A percentile compares a stretch with the other conserved stretches of the same genome.
Evolutionary conservation across 2,888 invertebrate genomes (phyloP).

Genomic region (Pterobdella sp.): DNA sequence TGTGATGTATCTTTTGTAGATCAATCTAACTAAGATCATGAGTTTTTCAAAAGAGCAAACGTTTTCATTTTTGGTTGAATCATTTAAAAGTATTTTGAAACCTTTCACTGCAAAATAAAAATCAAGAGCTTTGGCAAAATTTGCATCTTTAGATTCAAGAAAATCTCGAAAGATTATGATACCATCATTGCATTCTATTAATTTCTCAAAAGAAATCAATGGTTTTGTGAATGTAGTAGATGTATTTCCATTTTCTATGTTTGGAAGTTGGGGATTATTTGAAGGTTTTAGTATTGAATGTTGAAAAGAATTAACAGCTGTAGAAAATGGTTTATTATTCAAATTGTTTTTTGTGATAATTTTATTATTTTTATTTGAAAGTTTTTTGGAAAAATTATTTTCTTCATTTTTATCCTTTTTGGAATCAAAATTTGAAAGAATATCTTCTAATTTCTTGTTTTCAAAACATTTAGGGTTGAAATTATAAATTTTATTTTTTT

Average conservation of each 20-base stretch:
- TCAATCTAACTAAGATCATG: background rate
- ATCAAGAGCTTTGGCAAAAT: background rate
- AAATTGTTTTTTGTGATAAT: too few species aligned
- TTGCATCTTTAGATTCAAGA: background rate
- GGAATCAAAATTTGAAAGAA: background rate
- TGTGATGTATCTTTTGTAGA: background rate
- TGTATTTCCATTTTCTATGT: background rate
- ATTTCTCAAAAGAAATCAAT: background rate
- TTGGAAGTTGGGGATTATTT: background rate
- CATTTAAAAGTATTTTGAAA: background rate
- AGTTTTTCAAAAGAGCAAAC: too few species aligned
- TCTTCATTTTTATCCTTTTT: too few species aligned
- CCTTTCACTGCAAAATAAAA: background rate
- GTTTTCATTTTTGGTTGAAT: background rate
- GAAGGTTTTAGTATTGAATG: too few species aligned
- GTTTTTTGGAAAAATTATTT: too few species aligned
- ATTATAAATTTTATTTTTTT: background rate
- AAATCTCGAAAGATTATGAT: background rate
- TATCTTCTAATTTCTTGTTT: background rate
- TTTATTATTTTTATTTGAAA: too few species aligned
- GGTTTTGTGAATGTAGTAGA: background rate
- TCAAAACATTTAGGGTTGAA: background rate
- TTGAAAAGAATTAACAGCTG: too few species aligned
- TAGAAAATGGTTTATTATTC: too few species aligned
- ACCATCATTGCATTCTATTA: background rate